These are phyloP conservation scores for Myripristis jacobus DNA, from an alignment of 2,797 vertebrate genomes.

Conservation along the genomic window DNA sequence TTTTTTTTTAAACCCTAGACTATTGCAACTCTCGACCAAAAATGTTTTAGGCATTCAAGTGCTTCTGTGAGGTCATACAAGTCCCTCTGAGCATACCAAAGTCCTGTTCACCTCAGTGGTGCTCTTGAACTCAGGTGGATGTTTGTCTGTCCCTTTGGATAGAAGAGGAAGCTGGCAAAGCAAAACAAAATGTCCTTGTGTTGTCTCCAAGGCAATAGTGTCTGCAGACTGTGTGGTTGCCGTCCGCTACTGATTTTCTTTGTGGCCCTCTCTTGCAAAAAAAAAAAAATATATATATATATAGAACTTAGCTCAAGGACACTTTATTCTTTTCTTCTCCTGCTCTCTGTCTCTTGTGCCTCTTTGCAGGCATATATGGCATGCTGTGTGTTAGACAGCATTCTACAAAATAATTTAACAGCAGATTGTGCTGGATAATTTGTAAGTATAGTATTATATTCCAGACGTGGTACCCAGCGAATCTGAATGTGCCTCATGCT, in stretches of 20 bases:
- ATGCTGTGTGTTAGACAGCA: slow-evolving; percentile 41
- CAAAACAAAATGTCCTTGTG: slow-evolving; percentile 80
- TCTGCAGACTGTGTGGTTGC: slow-evolving; percentile 65
- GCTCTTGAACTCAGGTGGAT: slow-evolving; percentile 42
- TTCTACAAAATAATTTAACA: slow-evolving; percentile 62
- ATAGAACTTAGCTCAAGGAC: slow-evolving; percentile 76
- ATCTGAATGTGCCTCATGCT: slow-evolving; percentile 72
- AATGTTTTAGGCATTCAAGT: slow-evolving; percentile 36
- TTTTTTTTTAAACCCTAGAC: background rate
- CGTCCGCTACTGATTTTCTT: slow-evolving; percentile 44
- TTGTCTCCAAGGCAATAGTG: slow-evolving; percentile 72
- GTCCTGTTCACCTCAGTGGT: slow-evolving; percentile 45
- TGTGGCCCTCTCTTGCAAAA: slow-evolving; percentile 52
- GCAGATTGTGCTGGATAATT: slow-evolving; percentile 60
- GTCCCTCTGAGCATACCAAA: slow-evolving; percentile 44
- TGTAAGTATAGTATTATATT: slow-evolving; percentile 70
- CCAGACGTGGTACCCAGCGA: slow-evolving; percentile 61
- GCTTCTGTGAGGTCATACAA: slow-evolving; percentile 48
- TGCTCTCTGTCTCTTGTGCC: slow-evolving; percentile 29
- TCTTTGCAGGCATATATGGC: slow-evolving; percentile 57
- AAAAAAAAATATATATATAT: slow-evolving; percentile 39
- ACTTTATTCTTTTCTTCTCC: slow-evolving; percentile 37
- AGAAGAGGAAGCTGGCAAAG: slow-evolving; percentile 63
- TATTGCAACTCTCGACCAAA: slow-evolving; percentile 14
- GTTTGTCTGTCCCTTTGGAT: slow-evolving; percentile 56